These are phyloP conservation scores for Tribolium castaneum DNA, from an alignment of 1,140 invertebrate genomes.

Conservation along the genomic window DNA sequence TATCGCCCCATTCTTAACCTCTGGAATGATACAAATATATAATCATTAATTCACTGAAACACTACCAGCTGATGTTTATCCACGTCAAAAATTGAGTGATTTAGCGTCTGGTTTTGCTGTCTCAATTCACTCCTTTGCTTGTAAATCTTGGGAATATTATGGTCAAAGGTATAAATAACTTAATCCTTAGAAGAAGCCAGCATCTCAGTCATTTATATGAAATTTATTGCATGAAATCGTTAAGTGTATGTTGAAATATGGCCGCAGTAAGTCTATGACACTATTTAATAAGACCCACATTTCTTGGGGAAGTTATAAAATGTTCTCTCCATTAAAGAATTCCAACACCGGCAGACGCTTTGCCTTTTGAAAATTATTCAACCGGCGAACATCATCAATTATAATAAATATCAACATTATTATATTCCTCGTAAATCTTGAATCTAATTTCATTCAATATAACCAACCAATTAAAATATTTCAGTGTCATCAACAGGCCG, in stretches of 20 bases:
- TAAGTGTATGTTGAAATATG: constrained; percentile 24
- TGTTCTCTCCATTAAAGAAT: constrained; percentile 11
- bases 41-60: background rate
- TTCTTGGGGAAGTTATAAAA: constrained; percentile 18
- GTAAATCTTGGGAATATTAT: constrained; percentile 4
- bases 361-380: constrained; percentile 14
- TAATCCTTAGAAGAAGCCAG: constrained; percentile 3
- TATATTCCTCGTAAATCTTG: background rate
- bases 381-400: background rate
- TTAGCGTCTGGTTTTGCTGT: background rate
- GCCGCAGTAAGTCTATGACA: constrained; percentile 7
- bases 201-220: constrained; percentile 10
- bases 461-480: constrained; percentile 16
- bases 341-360: background rate
- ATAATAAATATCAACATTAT: constrained; percentile 21
- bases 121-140: background rate
- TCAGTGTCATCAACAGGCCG: background rate
- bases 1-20: constrained; percentile 16
- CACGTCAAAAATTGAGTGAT: background rate
- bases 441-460: constrained; percentile 23
- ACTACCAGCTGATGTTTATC: background rate
- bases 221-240: constrained; percentile 30
- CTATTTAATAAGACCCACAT: constrained; percentile 22
- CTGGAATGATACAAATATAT: background rate
- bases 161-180: background rate